Evolutionary conservation across 2,113 vertebrate genomes (phyloP), one percentile per base, ranked within the genome.

Genomic region (Larimichthys crocea): DNA sequence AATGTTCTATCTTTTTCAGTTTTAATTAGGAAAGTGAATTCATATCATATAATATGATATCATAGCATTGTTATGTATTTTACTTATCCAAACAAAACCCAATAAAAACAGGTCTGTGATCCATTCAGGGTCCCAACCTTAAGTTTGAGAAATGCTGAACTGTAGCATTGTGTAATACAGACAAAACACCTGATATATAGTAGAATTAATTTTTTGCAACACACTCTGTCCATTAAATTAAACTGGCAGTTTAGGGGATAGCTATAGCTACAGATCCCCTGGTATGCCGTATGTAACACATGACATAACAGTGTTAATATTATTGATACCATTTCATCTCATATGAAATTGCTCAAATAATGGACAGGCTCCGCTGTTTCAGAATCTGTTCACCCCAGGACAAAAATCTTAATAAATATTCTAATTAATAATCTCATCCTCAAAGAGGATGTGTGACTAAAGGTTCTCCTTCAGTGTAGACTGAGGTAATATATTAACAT

Each of bases 321-420:
- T 50, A 26, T 19, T 50, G 10, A 53, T 50, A 50, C 3, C 0
- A 16, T 52, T 77, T 56, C 1, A n/a, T 73, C n/a, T 48, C 0
- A 5, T 57, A 26, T 52, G 53, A 35, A 61, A 35, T 68, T 63
- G 2, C 10, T 69, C 22, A 71, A 66, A 74, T 65, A 69, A 71
- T 67, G 48, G 65, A 55, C n/a, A 72, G 22, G 42, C 16, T n/a
- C n/a, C 1, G 9, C 8, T 56, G 29, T 62, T 35, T 82, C 26
- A 66, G 20, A 75, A 67, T 24, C 29, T 46, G 15, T 57, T 75
- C 44, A 59, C 22, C 50, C 26, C 10, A 53, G 29, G 20, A 67
- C 44, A 79, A 71, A 77, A 57, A 48, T n/a, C 20, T 49, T 15
- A 48, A 66, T 73, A 64, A 76, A 71, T 55, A 59, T 76, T 76